phyloP scores from a whole-genome alignment of 2,797 vertebrate genomes.

The Gymnothorax reevesii region DNA sequence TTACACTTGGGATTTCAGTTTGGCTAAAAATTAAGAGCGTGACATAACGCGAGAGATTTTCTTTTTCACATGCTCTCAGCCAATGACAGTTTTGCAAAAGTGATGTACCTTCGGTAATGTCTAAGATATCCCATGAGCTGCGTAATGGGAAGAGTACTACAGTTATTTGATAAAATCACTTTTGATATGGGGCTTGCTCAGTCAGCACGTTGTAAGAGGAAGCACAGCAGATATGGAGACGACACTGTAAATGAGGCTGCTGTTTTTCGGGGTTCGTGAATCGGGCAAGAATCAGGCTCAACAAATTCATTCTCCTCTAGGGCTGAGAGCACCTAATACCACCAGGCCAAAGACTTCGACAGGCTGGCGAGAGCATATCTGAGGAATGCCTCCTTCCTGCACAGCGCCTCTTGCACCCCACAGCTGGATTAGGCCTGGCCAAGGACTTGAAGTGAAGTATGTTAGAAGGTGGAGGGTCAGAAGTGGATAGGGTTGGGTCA shows the following conservation, averaged over 20 bases:
- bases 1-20: too few relatives aligned
- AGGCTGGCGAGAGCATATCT: slow-evolving; percentile 17
- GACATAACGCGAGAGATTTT: too few relatives aligned
- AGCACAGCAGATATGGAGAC: background rate
- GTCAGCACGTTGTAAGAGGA: background rate
- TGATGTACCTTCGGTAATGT: too few relatives aligned
- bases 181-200: background rate
- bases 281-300: background rate
- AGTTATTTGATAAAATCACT: background rate
- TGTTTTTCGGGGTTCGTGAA: background rate
- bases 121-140: too few relatives aligned
- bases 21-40: too few relatives aligned
- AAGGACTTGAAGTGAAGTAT: slow-evolving; percentile 34
- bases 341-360: slow-evolving; percentile 13
- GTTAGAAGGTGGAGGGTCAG: background rate
- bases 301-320: background rate
- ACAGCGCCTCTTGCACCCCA: slow-evolving; percentile 31
- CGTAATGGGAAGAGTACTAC: too few relatives aligned
- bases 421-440: slow-evolving; percentile 14
- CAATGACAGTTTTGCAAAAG: too few relatives aligned
- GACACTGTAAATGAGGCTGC: background rate
- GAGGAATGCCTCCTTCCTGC: slow-evolving; percentile 29
- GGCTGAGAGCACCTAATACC: background rate
- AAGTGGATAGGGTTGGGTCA: background rate
- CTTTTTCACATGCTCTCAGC: too few relatives aligned